A percentile compares a stretch with the other conserved stretches of the same genome.
Evolutionary conservation across 2,113 vertebrate species (phyloP).

Genomic region (Notechis scutatus): DNA sequence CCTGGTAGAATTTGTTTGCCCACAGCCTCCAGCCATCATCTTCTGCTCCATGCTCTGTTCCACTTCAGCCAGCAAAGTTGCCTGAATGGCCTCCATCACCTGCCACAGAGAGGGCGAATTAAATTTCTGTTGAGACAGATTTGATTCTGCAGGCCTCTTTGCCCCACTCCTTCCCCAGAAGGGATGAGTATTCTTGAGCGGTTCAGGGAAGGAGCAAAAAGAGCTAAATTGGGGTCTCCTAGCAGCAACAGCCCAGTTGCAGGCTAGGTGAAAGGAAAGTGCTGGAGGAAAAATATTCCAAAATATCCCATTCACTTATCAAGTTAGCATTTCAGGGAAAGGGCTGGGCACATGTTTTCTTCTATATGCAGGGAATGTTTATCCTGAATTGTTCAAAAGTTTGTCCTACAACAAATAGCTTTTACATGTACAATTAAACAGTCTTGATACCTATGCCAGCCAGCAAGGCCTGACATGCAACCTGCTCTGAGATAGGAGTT

Average conservation of each 20-base stretch:
- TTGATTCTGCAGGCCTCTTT: no score
- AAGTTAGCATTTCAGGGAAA: background rate
- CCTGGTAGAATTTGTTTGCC: conserved; percentile 36
- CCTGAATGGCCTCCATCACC: conserved; percentile 73
- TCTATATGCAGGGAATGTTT: background rate
- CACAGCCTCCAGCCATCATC: background rate
- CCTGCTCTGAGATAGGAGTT: background rate
- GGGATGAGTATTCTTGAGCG: background rate
- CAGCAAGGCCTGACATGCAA: background rate
- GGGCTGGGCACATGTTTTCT: background rate
- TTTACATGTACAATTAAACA: background rate
- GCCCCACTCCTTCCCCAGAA: background rate
- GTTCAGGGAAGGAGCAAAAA: background rate
- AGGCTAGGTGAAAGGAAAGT: background rate
- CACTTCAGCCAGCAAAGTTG: conserved; percentile 74
- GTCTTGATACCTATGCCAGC: background rate
- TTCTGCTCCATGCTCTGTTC: conserved; percentile 56
- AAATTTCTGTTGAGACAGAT: background rate
- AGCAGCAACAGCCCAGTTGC: background rate
- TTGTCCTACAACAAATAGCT: background rate
- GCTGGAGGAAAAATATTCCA: background rate
- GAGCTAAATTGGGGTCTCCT: background rate
- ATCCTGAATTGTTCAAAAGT: background rate
- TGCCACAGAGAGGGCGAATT: conserved; percentile 38
- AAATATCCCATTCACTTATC: no score